Base-by-base conservation (phyloP, 2,888 invertebrate genomes). In the Agriotes lineatus region DNA sequence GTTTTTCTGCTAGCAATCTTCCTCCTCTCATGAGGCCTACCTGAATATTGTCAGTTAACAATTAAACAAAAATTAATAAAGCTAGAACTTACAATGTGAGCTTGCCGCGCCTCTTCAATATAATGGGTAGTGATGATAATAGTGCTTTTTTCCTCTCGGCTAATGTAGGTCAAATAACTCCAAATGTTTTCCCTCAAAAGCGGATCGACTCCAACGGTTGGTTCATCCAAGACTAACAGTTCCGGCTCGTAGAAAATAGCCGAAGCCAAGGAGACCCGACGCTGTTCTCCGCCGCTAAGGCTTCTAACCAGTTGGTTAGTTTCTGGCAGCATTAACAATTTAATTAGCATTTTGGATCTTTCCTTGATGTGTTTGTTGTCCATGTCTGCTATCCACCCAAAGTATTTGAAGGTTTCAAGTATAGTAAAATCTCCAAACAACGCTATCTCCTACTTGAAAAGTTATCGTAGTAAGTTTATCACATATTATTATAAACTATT, bases 141-240 rank as follows among this genome's bases (percentile, higher is more conserved):
- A 14, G 95, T 95, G 44, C 90, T 93, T 61, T 89, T 88, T 10
- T 91, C 91, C 72, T 89, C 90, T 80, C 90, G 91, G 0, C 92
- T 91, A 39, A 95, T 90, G 25, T 93, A 90, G 33, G 94, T 92
- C 69, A 95, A 84, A 83, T 95, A 92, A 81, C 94, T 92, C 95
- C 95, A 95, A 75, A 95, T 94, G 77, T 90, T 92, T 82, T 94
- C 93, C 70, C 95, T 86, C 9, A 96, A 85, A 37, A 96, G 89
- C 0, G 96, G 96, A 85, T 96, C 96, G 1, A 97, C 94, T 35
- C 96, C 96, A 14, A 96, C 96, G 0, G 96, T 97, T 0, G 96
- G 96, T 80, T 97, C 97, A 79, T 97, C 97, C 65, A 97, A 85
- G 78, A 97, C 96, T 67, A 97, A 85, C 25, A 97, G 86, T 80